Base-by-base conservation (phyloP, 2,113 vertebrate genomes). In the Lampris megalopsis region DNA sequence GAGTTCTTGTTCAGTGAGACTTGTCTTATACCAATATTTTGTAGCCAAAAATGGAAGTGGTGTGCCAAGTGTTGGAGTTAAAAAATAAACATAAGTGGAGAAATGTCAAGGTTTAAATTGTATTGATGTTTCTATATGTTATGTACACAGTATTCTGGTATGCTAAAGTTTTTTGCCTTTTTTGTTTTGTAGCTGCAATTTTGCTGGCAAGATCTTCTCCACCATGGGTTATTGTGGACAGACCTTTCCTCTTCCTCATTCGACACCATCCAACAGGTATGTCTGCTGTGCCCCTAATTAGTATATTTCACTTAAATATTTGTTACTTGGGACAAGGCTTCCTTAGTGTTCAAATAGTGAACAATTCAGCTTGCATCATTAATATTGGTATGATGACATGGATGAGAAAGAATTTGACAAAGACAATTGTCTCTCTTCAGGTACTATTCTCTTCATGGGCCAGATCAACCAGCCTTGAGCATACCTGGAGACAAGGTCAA, bases 361-460 rank as follows among this genome's bases (percentile, higher is more conserved):
- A 45, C 43, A 45, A 45, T 45, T 45, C 43, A 45, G 7, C 43
- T 5, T 45, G 43, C 43, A 45, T 68, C 42, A 4, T 45, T 45
- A 3, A 24, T 36, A 70, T 60, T 47, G 6, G 13, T 38, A 4
- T 56, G 24, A 24, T 63, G 7, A 72, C 40, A 38, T 70, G 9
- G 10, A 24, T 9, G 1, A 40, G 63, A 1, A 48, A 24, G 1
- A 36, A 0, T 58, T 36, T 9, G 6, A 36, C 59, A 4, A 13
- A 6, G 38, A 6, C 56, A n/a, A 35, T 8, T 68, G 1, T 82
- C 50, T 80, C 37, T 69, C 38, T 43, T 9, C 81, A 99, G 98
- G 97, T 92, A 96, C 96, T 36, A 76, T 99, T 83, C 96, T 99
- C 82, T 99, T 99, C 77, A 96, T 96, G 94, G 98, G 98, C 68